Base-by-base conservation (phyloP, 2,888 invertebrate genomes). In the Omphaloscelis lunosa region DNA sequence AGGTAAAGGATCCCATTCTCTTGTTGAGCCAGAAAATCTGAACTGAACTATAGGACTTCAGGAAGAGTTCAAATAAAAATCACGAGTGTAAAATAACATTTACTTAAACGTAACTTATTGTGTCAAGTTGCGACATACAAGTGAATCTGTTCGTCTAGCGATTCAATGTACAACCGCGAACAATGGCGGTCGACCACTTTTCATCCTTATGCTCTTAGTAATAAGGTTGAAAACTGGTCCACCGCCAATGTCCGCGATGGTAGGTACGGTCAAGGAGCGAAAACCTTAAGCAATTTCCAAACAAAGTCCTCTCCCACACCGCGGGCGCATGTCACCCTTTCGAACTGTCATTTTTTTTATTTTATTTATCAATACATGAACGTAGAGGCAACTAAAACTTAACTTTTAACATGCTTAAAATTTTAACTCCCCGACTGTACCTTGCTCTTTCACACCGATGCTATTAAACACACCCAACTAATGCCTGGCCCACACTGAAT, bases 51-150 rank as follows among this genome's bases (percentile, higher is more conserved):
- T 8, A 39, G 39, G 27, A 17, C 17, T 45, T 12, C 17, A 20
- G 53, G n/a, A 34, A 17, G 11, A 59, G 2, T 62, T 45, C 17
- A 82, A 89, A 89, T 89, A 79, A 91, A 88, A 88, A 69, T 67
- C 73, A 76, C 67, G 59, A 34, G 72, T 91, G 86, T 79, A 91
- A 91, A 91, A 90, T 90, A 89, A 88, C 88, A 90, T 91, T 91
- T 91, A 91, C 89, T 91, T 90, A 91, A 75, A 86, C 56, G 80
- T 88, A 87, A 82, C 79, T 80, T 86, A 86, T 73, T 84, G 79
- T 82, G 80, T 83, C 81, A 79, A 77, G 75, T 86, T 81, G 79
- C 75, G 75, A 74, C 62, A 80, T 74, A 79, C 71, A 73, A 34
- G 68, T 84, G 77, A 84, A 86, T 81, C 74, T 83, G 81, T 79